Evolutionary conservation across 2,888 invertebrate genomes (phyloP).

Genomic region (Eristalis tenax): DNA sequence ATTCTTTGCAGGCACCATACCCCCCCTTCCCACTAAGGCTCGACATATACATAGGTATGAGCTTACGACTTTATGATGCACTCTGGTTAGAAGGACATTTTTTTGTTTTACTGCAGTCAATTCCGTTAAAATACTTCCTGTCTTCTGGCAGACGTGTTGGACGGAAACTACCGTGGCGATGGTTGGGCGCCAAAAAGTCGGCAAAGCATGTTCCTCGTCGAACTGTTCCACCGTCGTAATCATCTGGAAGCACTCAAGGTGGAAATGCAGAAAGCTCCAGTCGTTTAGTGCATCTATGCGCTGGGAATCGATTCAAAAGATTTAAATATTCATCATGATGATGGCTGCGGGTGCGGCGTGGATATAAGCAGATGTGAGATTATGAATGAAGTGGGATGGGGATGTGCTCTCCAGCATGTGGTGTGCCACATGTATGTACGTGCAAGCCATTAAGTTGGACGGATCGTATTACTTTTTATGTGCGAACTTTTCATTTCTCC

Average conservation of each 20-base stretch:
- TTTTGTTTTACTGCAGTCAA: conserved; percentile 6
- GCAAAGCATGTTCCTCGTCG: background rate
- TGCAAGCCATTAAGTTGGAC: background rate
- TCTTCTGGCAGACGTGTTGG: background rate
- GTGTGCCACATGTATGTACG: background rate
- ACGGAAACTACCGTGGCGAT: background rate
- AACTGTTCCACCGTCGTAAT: background rate
- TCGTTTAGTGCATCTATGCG: background rate
- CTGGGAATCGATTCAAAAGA: conserved; percentile 10
- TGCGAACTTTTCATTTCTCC: background rate
- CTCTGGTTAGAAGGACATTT: background rate
- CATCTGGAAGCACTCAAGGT: conserved; percentile 8
- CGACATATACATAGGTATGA: background rate
- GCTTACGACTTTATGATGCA: conserved; percentile 1
- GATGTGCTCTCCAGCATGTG: background rate
- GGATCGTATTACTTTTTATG: background rate
- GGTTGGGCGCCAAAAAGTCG: background rate
- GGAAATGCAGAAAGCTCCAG: background rate
- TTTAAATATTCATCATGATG: conserved; percentile 7
- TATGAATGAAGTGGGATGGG: background rate
- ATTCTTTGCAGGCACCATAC: background rate
- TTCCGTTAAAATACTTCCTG: conserved; percentile 7
- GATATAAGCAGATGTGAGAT: background rate
- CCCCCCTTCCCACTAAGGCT: background rate
- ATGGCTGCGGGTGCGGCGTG: background rate